Percentiles rank a stretch among this genome's conserved stretches.
These are phyloP conservation scores for Mythimna vitellina DNA, from an alignment of 2,888 invertebrate species.

Conservation along the genomic window DNA sequence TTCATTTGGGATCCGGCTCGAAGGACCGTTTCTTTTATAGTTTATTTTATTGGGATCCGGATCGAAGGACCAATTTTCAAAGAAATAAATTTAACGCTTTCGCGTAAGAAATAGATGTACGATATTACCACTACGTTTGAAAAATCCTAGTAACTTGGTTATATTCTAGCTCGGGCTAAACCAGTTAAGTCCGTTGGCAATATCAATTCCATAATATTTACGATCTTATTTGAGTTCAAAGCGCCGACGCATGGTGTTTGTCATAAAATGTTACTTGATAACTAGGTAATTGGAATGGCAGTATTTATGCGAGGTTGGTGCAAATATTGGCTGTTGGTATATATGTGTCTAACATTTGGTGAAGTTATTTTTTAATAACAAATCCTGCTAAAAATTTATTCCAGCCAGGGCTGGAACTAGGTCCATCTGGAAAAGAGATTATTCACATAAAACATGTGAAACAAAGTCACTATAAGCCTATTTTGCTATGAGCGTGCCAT, in stretches of 20 bases:
- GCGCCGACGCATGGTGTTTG: constrained; percentile 31
- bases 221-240: constrained; percentile 47
- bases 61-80: constrained; percentile 1
- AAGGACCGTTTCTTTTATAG: not conserved
- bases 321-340: not conserved
- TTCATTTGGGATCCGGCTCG: not conserved
- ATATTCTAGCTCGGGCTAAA: not conserved
- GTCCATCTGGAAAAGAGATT: too few relatives aligned
- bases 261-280: constrained; percentile 50
- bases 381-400: not conserved
- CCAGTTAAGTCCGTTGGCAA: constrained; percentile 35
- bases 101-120: not conserved
- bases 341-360: not conserved
- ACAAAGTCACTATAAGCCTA: not conserved
- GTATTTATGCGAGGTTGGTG: constrained; percentile 31
- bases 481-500: too few relatives aligned
- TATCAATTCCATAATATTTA: constrained; percentile 60
- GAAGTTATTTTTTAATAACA: too few relatives aligned
- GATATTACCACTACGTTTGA: not conserved
- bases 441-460: not conserved
- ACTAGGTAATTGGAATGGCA: constrained; percentile 27
- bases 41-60: not conserved
- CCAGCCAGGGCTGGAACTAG: not conserved
- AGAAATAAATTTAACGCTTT: not conserved
- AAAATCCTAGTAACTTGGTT: not conserved